Evolutionary conservation across 1,140 invertebrate genomes (phyloP), one percentile per base, ranked within the genome.

Genomic region (Forficula auricularia): DNA sequence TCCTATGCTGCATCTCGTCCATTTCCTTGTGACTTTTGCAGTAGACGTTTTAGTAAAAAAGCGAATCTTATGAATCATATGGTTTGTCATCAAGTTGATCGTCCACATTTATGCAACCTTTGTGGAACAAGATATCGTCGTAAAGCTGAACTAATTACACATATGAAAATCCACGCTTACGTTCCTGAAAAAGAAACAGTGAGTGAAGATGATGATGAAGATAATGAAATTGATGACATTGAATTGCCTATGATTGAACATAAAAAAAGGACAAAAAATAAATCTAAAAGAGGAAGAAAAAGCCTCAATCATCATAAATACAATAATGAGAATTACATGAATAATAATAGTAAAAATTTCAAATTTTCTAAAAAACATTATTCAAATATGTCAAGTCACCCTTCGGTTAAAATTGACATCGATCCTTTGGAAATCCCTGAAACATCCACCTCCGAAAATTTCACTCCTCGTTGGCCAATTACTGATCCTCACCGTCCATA

Each of bases 21-120:
- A 0, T 83, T 80, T 65, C 81, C 82, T 0, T 87, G 82, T 52
- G 82, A 87, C 54, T 83, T 84, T 56, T 85, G 82, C 53, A 82
- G 77, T 36, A 67, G 80, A 7, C 67, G 81, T 36, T 86, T 86
- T 53, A 69, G 79, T 3, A 84, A 84, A 54, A 85, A 85, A 54
- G 75, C 75, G 10, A 81, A 79, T 44, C 62, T 84, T 1, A 81
- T 82, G 72, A 82, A 79, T 55, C 82, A 86, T 52, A 84, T 86
- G 78, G 70, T 83, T 1, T 73, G 79, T 0, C 81, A 85, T 62
- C 79, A 84, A 55, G 80, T 75, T 19, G 79, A 84, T 55, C 60
- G 79, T 3, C 77, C 78, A 1, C 77, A 81, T 55, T 71, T 73
- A 35, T 83, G 81, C 53, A 82, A 83, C 55, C 54, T 84, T 30